phyloP scores from a whole-genome alignment of 2,113 vertebrate species.

The Mustela lutreola region DNA sequence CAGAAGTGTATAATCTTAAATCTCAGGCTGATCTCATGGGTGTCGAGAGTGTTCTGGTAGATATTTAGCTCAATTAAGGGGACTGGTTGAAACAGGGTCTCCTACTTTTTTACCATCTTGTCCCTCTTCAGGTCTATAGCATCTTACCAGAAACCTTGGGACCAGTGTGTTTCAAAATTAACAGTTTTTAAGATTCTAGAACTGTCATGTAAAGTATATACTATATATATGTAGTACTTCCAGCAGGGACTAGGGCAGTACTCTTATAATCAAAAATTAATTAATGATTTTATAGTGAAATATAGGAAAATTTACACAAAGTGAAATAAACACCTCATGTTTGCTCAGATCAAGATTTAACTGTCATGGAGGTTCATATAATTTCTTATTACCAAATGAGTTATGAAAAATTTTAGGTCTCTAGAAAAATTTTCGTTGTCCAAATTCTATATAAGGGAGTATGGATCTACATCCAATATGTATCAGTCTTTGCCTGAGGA shows the following conservation, averaged over 20 bases:
- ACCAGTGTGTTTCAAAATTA: not conserved
- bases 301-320: not conserved
- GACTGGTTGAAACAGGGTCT: too few species aligned
- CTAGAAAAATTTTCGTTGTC: not conserved
- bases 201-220: not conserved
- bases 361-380: not conserved
- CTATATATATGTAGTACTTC: not conserved
- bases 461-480: not conserved
- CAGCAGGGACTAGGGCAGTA: not conserved
- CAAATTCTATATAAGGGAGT: not conserved
- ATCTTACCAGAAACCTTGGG: conserved; percentile 5
- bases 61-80: too few species aligned
- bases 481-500: not conserved
- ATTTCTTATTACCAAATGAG: conserved; percentile 36
- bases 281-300: conserved; percentile 12
- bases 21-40: too few species aligned
- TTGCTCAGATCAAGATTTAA: conserved; percentile 50
- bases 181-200: conserved; percentile 32
- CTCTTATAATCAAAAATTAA: conserved; percentile 1
- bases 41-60: too few species aligned
- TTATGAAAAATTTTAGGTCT: conserved; percentile 33
- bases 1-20: too few species aligned
- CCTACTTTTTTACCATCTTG: too few species aligned
- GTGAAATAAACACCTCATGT: not conserved
- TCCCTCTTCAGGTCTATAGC: not conserved